Conservation (phyloP, 2,888 invertebrate species). For the Drosophila nr. fundita region DNA sequence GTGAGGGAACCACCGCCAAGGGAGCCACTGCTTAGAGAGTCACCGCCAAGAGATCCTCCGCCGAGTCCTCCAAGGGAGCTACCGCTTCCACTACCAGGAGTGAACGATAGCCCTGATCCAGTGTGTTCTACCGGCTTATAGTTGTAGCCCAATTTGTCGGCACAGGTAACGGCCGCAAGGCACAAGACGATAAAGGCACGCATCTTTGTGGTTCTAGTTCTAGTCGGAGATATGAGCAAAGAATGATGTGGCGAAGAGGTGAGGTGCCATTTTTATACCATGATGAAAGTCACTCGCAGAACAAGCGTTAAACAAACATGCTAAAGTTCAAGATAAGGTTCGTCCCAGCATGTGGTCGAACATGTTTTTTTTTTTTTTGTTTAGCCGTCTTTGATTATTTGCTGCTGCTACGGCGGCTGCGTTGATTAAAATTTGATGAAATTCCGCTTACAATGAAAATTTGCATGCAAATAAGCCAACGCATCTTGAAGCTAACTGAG, state of each 20-base stretch:
- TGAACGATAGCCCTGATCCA: constrained; percentile 70
- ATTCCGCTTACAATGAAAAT: constrained; percentile 73
- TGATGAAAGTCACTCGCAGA: constrained; percentile 65
- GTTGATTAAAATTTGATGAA: constrained; percentile 78
- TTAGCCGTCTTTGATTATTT: constrained; percentile 44
- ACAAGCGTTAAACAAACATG: constrained; percentile 55
- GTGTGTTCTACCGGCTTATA: constrained; percentile 78
- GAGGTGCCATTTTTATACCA: constrained; percentile 68
- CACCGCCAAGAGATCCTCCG: constrained; percentile 35
- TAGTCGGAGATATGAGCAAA: constrained; percentile 67
- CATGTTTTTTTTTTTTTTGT: constrained; percentile 66
- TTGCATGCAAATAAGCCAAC: constrained; percentile 70
- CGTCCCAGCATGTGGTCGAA: constrained; percentile 61
- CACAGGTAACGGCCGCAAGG: constrained; percentile 73
- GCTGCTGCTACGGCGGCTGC: constrained; percentile 42
- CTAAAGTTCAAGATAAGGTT: constrained; percentile 68
- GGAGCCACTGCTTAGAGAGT: constrained; percentile 19
- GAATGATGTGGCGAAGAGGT: constrained; percentile 65
- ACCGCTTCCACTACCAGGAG: constrained; percentile 70
- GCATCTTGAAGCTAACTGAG: constrained; percentile 30
- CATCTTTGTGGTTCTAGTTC: constrained; percentile 68
- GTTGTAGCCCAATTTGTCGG: constrained; percentile 81
- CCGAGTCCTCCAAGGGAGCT: constrained; percentile 38
- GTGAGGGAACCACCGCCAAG: constrained; percentile 27
- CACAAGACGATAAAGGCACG: constrained; percentile 76